Percentiles rank a stretch among this genome's conserved stretches.
Evolutionary conservation across 1,140 invertebrate species (phyloP).

Genomic region (Sarcophaga peregrina): DNA sequence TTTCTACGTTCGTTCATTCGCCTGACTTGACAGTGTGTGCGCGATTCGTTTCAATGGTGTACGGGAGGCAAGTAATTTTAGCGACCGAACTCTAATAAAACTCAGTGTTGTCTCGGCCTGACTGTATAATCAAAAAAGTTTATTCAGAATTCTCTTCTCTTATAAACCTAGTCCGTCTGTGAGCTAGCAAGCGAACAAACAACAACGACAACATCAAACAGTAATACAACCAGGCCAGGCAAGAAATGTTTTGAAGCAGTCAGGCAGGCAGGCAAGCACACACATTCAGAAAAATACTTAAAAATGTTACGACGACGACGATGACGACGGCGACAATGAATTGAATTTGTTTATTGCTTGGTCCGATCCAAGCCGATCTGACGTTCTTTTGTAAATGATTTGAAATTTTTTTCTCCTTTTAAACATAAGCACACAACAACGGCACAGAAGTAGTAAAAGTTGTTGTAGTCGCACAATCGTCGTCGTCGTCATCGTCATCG

Average conservation of each 20-base stretch:
- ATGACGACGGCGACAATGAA: constrained; percentile 16
- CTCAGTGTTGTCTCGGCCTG: too few species aligned
- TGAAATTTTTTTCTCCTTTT: not conserved
- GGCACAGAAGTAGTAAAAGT: not conserved
- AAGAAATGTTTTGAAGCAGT: too few species aligned
- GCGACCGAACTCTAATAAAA: constrained; percentile 44
- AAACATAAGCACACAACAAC: not conserved
- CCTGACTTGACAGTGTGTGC: constrained; percentile 30
- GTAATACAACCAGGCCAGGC: too few species aligned
- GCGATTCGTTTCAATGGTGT: constrained; percentile 46
- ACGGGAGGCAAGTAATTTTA: constrained; percentile 52
- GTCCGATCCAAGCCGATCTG: not conserved
- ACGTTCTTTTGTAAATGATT: not conserved
- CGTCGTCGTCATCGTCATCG: too few species aligned
- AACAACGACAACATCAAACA: not conserved
- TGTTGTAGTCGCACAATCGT: not conserved
- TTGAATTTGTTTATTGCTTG: not conserved
- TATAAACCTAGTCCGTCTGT: too few species aligned
- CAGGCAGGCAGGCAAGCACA: not conserved
- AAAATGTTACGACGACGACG: constrained; percentile 26
- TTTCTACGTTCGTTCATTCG: constrained; percentile 33
- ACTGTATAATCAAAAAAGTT: too few species aligned
- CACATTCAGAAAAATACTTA: not conserved
- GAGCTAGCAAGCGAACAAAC: not conserved
- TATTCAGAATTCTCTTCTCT: too few species aligned